Conservation (phyloP, 2,888 invertebrate genomes). For the Pteria penguin region DNA sequence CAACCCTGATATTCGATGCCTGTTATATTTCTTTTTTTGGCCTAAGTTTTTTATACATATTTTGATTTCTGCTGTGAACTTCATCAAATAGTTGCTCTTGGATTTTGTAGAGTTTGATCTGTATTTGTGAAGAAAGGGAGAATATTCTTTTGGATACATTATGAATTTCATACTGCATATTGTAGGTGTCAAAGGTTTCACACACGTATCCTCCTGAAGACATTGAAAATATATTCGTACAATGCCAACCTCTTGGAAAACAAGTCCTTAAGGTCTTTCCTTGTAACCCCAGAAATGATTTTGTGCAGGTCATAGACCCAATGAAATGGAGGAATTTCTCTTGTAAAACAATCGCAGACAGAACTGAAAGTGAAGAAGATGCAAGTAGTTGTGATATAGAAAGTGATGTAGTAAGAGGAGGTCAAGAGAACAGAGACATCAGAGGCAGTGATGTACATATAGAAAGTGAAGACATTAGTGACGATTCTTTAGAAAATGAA, state of each 20-base stretch:
- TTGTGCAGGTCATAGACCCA: slow-evolving; percentile 14
- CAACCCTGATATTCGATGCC: too few species aligned
- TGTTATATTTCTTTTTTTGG: too few species aligned
- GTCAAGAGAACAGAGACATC: background rate
- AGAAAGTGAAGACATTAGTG: background rate
- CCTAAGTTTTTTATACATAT: too few species aligned
- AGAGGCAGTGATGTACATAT: background rate
- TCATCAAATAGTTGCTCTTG: too few species aligned
- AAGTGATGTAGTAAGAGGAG: background rate
- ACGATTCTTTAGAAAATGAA: background rate
- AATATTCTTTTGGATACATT: too few species aligned
- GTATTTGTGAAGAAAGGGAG: too few species aligned
- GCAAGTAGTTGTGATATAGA: background rate
- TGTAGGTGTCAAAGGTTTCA: too few species aligned
- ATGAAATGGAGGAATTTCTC: background rate
- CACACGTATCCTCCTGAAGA: too few species aligned
- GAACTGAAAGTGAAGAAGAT: background rate
- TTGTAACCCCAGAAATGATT: slow-evolving; percentile 26
- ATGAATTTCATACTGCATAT: too few species aligned
- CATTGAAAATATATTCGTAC: background rate
- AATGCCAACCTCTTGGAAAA: background rate
- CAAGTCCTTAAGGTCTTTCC: background rate
- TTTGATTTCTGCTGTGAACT: too few species aligned
- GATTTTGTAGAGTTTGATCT: too few species aligned
- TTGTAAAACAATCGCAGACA: background rate